Conservation (phyloP, 2,888 invertebrate species). For the Azorinus chamasolen region DNA sequence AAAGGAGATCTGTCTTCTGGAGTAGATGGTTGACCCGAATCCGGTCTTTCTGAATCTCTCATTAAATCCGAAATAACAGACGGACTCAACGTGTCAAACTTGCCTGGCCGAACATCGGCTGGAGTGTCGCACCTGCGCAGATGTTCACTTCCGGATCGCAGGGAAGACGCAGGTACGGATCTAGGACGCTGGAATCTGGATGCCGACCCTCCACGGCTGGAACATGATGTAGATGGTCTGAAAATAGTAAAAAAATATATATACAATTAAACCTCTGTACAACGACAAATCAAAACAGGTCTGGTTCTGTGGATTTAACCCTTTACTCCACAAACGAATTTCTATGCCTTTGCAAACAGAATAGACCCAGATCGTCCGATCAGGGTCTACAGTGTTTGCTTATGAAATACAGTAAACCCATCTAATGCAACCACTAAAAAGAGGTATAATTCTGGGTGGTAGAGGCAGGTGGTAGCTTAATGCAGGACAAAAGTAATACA, state of each 20-base stretch:
- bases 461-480: no score
- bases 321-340: no score
- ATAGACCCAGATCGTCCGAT: no score
- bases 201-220: slow-evolving; percentile 35
- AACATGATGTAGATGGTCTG: slow-evolving; percentile 70
- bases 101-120: slow-evolving; percentile 64
- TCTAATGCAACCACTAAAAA: no score
- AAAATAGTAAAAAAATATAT: slow-evolving; percentile 31
- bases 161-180: slow-evolving; percentile 67
- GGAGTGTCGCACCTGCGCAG: slow-evolving; percentile 65
- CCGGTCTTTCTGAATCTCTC: slow-evolving; percentile 46
- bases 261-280: no score
- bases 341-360: no score
- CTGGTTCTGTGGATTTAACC: no score
- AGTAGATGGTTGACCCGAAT: slow-evolving; percentile 50
- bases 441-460: no score
- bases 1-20: slow-evolving; percentile 58
- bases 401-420: no score
- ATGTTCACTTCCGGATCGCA: slow-evolving; percentile 41
- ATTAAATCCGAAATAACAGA: slow-evolving; percentile 70
- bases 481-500: no score
- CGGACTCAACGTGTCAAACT: slow-evolving; percentile 73
- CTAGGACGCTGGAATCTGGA: slow-evolving; percentile 62
- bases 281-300: no score
- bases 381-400: no score